Base-by-base conservation (phyloP, 1,140 invertebrate genomes). In the Mesaphorura yosii region DNA sequence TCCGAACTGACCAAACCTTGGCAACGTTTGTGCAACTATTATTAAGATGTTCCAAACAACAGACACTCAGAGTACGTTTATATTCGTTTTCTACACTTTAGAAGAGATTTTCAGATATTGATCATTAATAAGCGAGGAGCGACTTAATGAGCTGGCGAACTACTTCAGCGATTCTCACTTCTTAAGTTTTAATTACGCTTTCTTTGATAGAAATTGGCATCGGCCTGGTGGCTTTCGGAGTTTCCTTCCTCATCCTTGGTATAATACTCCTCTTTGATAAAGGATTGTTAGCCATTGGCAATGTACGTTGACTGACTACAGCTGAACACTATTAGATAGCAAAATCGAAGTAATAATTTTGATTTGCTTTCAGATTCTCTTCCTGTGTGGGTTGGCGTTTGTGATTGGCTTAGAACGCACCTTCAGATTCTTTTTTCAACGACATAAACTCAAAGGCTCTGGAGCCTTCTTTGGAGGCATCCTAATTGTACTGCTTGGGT, bases 351-450 rank as follows among this genome's bases (percentile, higher is more conserved):
- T n/a, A n/a, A n/a, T n/a, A n/a, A n/a, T n/a, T n/a, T n/a, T n/a
- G n/a, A n/a, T n/a, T n/a, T 19, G 26, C 26, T 39, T 79, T 59
- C 69, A 89, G 86, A 88, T 97, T 55, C 73, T 99, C 28, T 99
- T 99, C 71, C 83, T 99, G 62, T 76, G 80, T 64, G 96, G 96
- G 23, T 75, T 99, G 39, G 88, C 84, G 38, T 93, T 93, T 74
- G 89, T 98, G 1, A 97, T 98, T 66, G 95, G 95, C 1, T 74
- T 97, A 31, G 86, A 93, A 72, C 75, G 93, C 68, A 98, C 94
- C 25, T 83, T 97, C 63, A 80, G 86, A 66, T 99, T 99, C 69
- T 99, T 99, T 73, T 98, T 99, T 70, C 94, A 98, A 77, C 73
- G 80, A 51, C 92, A 98, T 68, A 99, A 98, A 79, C 69, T 91